Evolutionary conservation across 2,888 invertebrate species (phyloP), one percentile per base, ranked within the genome.

Genomic region (Cantharis rustica): DNA sequence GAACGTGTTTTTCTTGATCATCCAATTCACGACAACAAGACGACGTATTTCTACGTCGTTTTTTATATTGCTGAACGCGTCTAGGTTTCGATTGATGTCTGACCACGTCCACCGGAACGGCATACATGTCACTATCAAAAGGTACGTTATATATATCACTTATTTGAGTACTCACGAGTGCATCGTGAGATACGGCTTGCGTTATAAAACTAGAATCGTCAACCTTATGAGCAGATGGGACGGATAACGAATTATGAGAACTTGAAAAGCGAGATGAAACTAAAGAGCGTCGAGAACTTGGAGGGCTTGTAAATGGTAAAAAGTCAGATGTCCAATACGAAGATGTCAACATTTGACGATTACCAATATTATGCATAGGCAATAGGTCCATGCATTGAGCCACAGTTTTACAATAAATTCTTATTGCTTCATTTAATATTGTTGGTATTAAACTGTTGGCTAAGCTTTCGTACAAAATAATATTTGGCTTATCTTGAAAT

Each of bases 141-240:
- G 96, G 96, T 77, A 96, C 96, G 89, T 95, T 96, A 87, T 96
- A 96, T 90, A 96, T 93, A 87, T 95, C 95, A 61, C 93, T 93
- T 77, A 95, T 95, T 85, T 95, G 94, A 79, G 93, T 92, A n/a
- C 93, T 92, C 10, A 91, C 90, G 61, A 96, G 89, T 2, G 95
- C 94, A 85, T 96, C 96, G 85, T 96, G 96, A 0, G 95, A 96
- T 90, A 96, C 95, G 31, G 96, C 96, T 85, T 95, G 95, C 0
- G 95, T 96, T 81, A 96, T 96, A 86, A 96, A 96, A 85, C 93
- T 95, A 16, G 95, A 95, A 86, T 96, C 96, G 84, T 95, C 95
- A 1, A 91, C 93, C 88, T 93, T 94, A 84, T 94, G 93, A 77
- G 93, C 92, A 16, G 92, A 91, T 15, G 91, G 90, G 63, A 91